Evolutionary conservation across 1,140 invertebrate genomes (phyloP).

Genomic region (Carposina sasakii): DNA sequence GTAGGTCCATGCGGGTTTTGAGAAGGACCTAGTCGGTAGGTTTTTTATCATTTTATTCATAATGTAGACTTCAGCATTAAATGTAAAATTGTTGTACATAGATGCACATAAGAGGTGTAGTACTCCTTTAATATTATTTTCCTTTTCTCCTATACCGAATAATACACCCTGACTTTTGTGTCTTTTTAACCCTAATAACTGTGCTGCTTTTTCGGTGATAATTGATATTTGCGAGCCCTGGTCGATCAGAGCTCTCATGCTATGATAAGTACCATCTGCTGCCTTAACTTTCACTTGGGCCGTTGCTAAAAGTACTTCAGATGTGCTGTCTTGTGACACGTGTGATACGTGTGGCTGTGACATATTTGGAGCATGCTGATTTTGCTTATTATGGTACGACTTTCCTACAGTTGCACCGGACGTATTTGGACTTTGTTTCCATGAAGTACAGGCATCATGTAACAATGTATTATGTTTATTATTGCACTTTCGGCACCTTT

Average conservation of each 20-base stretch:
- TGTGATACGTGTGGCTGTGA: no score
- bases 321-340: constrained; percentile 2
- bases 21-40: constrained; percentile 11
- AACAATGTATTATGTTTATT: constrained; percentile 5
- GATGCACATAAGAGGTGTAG: no score
- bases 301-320: constrained; percentile 11
- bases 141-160: no score
- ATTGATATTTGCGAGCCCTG: constrained; percentile 10
- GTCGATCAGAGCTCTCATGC: constrained; percentile 36
- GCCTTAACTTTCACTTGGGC: constrained; percentile 8
- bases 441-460: constrained; percentile 1
- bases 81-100: no score
- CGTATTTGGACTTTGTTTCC: background rate
- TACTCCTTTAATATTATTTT: no score
- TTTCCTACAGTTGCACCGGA: background rate
- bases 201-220: constrained; percentile 16
- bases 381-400: no score
- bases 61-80: no score
- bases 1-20: constrained; percentile 7
- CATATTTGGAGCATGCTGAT: no score
- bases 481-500: background rate
- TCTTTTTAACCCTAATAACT: no score
- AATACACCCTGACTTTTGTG: no score
- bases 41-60: constrained; percentile 13
- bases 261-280: constrained; percentile 4